Conservation (phyloP, 1,140 invertebrate genomes). For the Drosophila gunungcola region DNA sequence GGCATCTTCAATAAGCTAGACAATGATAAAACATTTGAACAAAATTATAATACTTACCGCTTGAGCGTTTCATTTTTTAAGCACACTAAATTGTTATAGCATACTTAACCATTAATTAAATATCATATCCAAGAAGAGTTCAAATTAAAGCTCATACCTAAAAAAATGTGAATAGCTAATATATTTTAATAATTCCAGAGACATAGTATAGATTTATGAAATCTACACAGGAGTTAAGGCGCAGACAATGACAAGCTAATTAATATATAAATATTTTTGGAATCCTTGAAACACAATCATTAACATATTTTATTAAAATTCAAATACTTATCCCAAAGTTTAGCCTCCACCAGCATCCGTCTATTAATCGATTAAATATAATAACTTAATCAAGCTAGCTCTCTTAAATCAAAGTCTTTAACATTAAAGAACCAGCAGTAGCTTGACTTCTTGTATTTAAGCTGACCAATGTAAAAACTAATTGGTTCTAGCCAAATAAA, state of each 20-base stretch:
- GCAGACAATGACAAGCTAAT: no score
- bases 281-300: not conserved
- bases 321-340: not conserved
- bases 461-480: conserved; percentile 40
- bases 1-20: conserved; percentile 1
- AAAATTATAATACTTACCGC: conserved; percentile 2
- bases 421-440: conserved; percentile 11
- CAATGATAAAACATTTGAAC: not conserved
- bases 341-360: not conserved
- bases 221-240: no score
- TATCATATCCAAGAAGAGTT: no score
- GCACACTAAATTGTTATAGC: not conserved
- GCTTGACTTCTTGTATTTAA: conserved; percentile 28
- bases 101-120: no score
- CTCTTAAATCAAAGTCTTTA: conserved; percentile 34
- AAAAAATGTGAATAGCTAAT: no score
- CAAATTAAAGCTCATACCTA: no score
- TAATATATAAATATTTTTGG: not conserved
- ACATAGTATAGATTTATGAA: no score
- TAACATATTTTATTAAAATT: not conserved
- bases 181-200: no score
- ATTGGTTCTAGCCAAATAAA: conserved; percentile 54
- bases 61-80: not conserved
- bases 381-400: conserved; percentile 32
- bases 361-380: conserved; percentile 19